Evolutionary conservation across 2,797 vertebrate genomes (phyloP), one percentile per base, ranked within the genome.

Genomic region (Pseudotriccus pelzelni): DNA sequence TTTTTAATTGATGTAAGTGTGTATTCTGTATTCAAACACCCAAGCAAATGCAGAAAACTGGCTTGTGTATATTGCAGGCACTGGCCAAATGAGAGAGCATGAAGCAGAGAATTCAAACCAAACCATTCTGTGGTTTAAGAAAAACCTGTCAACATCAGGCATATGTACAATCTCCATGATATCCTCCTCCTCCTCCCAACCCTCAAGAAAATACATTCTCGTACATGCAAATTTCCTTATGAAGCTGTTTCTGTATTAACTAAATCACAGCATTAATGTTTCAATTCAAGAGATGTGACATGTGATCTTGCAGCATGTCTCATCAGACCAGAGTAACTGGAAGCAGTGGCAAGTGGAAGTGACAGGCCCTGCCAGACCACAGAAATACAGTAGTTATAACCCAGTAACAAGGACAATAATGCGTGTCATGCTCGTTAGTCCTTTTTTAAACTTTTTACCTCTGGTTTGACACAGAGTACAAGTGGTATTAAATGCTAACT

Each of bases 221-320:
- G 0, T 66, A 12, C 47, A 81, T 75, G 62, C 55, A 91, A 19
- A 86, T 92, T 94, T 87, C 62, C 63, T 66, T 47, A 49, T 75
- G 58, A 81, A 92, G 52, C 58, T 91, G 27, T 89, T 92, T 78
- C 84, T 95, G 56, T 70, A 19, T 89, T 82, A 85, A 91, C 73
- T 66, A 84, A 74, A 90, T 91, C 62, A 27, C 43, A 50, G 24
- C 18, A 39, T 84, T 69, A 70, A 18, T 68, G 25, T 58, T 84
- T 89, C 73, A 74, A 0, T 53, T 90, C 62, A 36, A 63, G n/a
- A 69, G 74, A 80, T 41, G 64, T 69, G 68, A 47, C 59, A 21
- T 56, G 14, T 78, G 34, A 85, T 95, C 58, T 95, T 91, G 59
- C 49, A 73, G 34, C 21, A 1, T 43, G 78, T 95, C 81, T 94